Base-by-base conservation (phyloP, 2,888 invertebrate species). In the Slavum lentiscoides region DNA sequence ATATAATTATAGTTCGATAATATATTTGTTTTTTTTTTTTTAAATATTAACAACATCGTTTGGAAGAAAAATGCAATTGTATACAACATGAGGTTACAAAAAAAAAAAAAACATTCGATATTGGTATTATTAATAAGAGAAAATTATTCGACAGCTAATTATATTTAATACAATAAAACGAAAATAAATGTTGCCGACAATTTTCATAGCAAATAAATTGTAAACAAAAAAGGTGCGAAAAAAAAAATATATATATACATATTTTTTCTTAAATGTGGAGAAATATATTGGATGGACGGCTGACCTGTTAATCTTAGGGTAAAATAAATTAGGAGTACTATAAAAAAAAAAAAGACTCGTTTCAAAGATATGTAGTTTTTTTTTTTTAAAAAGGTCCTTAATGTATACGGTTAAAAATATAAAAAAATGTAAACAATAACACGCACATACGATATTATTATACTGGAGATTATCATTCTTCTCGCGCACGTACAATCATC, bases 341-440 rank as follows among this genome's bases (percentile, higher is more conserved):
- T 68, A 76, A 76, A 76, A 30, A 76, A 76, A 76, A 30, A 30
- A 76, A 76, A 43, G 59, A 67, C 68, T 76, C 75, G n/a, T 61
- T 75, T 49, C 15, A 76, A 74, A 76, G 75, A 76, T 76, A 76
- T 76, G 75, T 49, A 49, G 49, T 76, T 58, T 76, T 76, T 76
- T 76, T 30, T 30, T 30, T 30, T 30, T 30, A 30, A 76, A 75
- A 49, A 76, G 23, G 49, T 76, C 49, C 75, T 76, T 76, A 68
- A 68, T 68, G 49, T 68, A 59, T 49, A 68, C 17, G 66, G 19
- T 43, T 76, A 68, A 68, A 76, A 74, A 66, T 21, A 30, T 58
- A 67, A 23, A 75, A 55, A 64, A 68, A 43, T 15, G 21, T 19
- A 68, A 75, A 75, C 59, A 67, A 75, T 75, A 75, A 59, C 59